Percentiles rank a stretch among this genome's conserved stretches.
phyloP scores from a whole-genome alignment of 2,113 vertebrate species.

The Heliornis fulica region DNA sequence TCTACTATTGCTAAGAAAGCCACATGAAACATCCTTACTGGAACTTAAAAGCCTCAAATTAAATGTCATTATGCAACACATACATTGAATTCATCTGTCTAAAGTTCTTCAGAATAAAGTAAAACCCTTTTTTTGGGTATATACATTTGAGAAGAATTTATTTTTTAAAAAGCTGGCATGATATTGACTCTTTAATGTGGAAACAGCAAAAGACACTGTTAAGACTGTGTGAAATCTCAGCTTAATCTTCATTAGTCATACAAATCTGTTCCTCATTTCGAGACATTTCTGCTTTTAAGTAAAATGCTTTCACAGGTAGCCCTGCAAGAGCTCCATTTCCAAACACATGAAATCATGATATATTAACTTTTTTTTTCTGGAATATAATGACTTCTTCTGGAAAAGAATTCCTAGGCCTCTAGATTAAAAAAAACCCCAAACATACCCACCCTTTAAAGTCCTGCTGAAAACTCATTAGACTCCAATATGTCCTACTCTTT shows the following conservation, averaged over 20 bases:
- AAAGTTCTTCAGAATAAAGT: not conserved
- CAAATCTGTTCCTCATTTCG: not conserved
- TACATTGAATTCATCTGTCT: constrained; percentile 10
- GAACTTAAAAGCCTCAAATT: constrained; percentile 1
- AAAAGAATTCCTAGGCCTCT: not conserved
- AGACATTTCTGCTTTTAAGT: not conserved
- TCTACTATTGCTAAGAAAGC: not conserved
- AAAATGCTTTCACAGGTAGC: constrained; percentile 18
- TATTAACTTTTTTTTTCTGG: not conserved
- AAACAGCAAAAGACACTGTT: not conserved
- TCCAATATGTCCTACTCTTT: not conserved
- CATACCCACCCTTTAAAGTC: not conserved
- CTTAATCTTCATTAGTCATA: constrained; percentile 1
- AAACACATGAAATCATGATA: not conserved
- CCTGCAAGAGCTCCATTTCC: not conserved
- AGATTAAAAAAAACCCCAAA: not conserved
- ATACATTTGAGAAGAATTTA: not conserved
- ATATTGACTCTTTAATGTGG: constrained; percentile 27
- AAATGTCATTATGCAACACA: not conserved
- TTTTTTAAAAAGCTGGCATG: not conserved
- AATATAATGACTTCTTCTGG: not conserved
- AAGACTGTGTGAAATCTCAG: constrained; percentile 23
- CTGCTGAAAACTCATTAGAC: not conserved
- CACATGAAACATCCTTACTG: not conserved
- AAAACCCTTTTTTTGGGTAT: not conserved